Evolutionary conservation across 2,888 invertebrate species (phyloP), one percentile per base, ranked within the genome.

Genomic region (Sesamia inferens): DNA sequence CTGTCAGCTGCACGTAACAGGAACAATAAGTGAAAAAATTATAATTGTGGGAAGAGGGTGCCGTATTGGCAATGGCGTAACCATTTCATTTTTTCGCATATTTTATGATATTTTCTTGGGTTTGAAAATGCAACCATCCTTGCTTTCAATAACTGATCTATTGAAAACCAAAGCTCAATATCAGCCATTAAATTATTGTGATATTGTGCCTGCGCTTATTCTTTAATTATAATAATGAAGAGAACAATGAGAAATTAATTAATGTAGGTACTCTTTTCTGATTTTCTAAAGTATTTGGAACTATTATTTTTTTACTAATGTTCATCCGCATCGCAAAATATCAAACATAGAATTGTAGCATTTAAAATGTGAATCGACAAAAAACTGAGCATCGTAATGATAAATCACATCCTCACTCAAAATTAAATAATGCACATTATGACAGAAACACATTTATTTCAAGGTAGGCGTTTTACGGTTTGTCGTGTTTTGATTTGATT

Each of bases 311-410:
- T 58, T 42, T 39, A 19, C 7, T 5, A 13, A 19, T 19, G 19
- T 64, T 48, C 19, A 19, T 11, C 3, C 39, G 16, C 31, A 19
- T 44, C 6, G 16, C 70, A 16, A 19, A 44, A 58, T 14, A 14
- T 19, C 7, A 16, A 42, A 72, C 5, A 16, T n/a, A 66, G n/a
- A 16, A 59, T 55, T 39, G 10, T 57, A 55, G 16, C 44, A 31
- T n/a, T 13, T 31, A 44, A 68, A 64, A 16, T n/a, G n/a, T 44
- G 31, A 73, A 0, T 62, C 57, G 19, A 44, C 63, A 74, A 68
- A 75, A 72, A 68, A 24, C 47, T 51, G 24, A 51, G 57, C 42
- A 63, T 47, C 16, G 24, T 16, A n/a, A 47, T 64, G 10, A 63
- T 44, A 47, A 47, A 63, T 22, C 11, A 64, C 11, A 59, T 55